Percentiles rank a stretch among this genome's conserved stretches.
These are phyloP conservation scores for Theretra japonica DNA, from an alignment of 2,888 invertebrate species.

Conservation along the genomic window DNA sequence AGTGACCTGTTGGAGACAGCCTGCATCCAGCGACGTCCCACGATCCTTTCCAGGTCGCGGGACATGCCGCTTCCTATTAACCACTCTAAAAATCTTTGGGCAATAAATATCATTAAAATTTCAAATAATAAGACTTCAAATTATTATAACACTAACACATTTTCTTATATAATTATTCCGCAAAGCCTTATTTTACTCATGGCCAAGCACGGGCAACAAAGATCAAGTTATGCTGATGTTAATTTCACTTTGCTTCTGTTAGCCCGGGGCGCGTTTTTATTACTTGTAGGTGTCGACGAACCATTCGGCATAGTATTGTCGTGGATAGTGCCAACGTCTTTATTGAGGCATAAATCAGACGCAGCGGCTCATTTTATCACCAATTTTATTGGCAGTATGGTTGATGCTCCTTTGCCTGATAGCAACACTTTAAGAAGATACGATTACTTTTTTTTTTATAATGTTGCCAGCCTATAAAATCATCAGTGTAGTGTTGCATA, in stretches of 20 bases:
- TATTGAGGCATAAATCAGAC: constrained; percentile 43
- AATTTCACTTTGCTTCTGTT: constrained; percentile 73
- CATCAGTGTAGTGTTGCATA: too few species aligned
- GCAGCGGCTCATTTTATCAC: neutral
- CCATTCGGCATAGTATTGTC: constrained; percentile 54
- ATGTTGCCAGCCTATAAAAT: neutral
- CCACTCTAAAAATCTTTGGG: too few species aligned
- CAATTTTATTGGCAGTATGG: neutral
- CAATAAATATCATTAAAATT: too few species aligned
- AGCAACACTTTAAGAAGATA: neutral
- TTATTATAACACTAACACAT: too few species aligned
- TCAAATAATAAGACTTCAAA: too few species aligned
- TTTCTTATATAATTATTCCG: neutral
- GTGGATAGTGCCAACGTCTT: constrained; percentile 56
- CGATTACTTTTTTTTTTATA: neutral
- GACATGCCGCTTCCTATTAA: too few species aligned
- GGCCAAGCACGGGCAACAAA: constrained; percentile 43
- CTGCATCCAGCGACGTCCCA: too few species aligned
- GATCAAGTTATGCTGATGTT: constrained; percentile 55
- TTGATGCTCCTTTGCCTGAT: constrained; percentile 12
- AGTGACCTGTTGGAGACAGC: too few species aligned
- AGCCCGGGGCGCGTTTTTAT: constrained; percentile 68
- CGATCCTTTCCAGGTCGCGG: too few species aligned
- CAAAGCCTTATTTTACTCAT: neutral
- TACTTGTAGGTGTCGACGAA: constrained; percentile 61